phyloP scores from a whole-genome alignment of 2,113 vertebrate species.

The Morphnarchus princeps region DNA sequence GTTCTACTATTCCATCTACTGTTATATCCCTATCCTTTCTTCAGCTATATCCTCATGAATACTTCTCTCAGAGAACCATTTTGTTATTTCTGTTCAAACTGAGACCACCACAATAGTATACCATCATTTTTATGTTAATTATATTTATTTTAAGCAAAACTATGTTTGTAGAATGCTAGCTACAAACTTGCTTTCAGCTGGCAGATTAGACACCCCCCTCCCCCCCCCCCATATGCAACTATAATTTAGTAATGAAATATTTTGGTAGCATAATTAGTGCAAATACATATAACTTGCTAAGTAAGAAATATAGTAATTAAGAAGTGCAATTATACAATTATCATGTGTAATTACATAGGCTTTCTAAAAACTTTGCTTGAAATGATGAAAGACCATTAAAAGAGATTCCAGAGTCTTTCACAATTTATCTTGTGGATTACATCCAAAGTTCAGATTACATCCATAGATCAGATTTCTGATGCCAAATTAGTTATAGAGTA shows the following conservation, averaged over 20 bases:
- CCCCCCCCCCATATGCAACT: background rate
- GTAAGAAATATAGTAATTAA: slow-evolving; percentile 46
- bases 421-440: background rate
- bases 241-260: slow-evolving; percentile 31
- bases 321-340: slow-evolving; percentile 54
- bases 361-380: background rate
- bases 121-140: background rate
- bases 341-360: slow-evolving; percentile 11
- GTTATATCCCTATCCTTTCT: background rate
- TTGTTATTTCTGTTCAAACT: background rate
- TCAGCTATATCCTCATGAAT: background rate
- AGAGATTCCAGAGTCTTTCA: background rate
- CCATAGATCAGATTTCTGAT: background rate
- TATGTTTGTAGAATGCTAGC: background rate
- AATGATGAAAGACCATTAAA: background rate
- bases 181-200: background rate
- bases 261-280: slow-evolving; percentile 19
- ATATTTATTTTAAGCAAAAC: background rate
- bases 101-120: background rate
- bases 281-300: slow-evolving; percentile 25
- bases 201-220: background rate
- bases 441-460: background rate
- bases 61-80: background rate
- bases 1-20: background rate
- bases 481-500: background rate